Evolutionary conservation across 2,113 vertebrate genomes (phyloP), one percentile per base, ranked within the genome.

Genomic region (Triplophysa tibetana): DNA sequence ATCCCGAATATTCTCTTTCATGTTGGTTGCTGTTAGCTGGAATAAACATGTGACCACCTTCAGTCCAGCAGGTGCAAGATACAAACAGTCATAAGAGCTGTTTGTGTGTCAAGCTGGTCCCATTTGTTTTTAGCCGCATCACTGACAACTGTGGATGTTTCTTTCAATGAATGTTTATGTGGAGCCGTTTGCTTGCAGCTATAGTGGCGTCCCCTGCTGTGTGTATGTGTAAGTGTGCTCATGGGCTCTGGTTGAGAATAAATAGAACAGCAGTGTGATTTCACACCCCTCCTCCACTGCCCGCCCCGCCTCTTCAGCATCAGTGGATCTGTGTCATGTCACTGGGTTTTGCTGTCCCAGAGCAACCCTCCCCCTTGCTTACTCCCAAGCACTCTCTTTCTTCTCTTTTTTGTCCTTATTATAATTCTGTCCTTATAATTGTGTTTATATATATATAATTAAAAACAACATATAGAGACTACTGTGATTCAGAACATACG

Each of bases 261-360:
- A 82, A 83, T 82, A 86, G 70, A 86, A 79, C 88, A 86, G 83
- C 88, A 80, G 77, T 81, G 63, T 79, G 84, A 85, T 82, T 79
- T 81, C 82, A 69, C 85, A 82, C 81, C 64, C 78, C 81, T 82
- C 77, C 80, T 60, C 74, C 54, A 70, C 62, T n/a, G 33, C 41
- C 12, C 76, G 48, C 62, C 12, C 60, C 23, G 41, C 45, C 45
- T 26, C 38, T 62, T 73, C 75, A 63, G 70, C 74, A 70, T 75
- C 48, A 64, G 65, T 89, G 88, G 88, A 90, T 91, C 90, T 93
- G 90, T 91, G 92, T 91, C 90, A 92, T 90, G 91, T 92, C 91
- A 91, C 83, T 80, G 87, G 84, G 90, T 92, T 91, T 84, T 88
- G 63, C 78, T 60, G 86, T 91, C 90, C 92, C 81, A n/a, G 78